Conservation (phyloP, 1,140 invertebrate species). For the Euschistus heros region DNA sequence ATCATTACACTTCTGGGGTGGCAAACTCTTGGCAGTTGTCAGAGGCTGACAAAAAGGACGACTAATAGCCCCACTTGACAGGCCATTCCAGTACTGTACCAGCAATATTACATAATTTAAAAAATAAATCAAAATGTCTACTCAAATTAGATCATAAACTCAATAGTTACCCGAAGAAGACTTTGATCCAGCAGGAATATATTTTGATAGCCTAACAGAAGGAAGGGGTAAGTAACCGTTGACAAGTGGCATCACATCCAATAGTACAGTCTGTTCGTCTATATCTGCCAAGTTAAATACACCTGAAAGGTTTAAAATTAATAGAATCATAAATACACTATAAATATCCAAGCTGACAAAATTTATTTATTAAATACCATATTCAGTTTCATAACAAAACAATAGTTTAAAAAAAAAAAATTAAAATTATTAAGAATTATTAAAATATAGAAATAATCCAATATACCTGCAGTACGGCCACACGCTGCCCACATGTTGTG, state of each 20-base stretch:
- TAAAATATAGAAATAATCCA: background rate
- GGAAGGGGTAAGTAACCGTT: slow-evolving; percentile 82
- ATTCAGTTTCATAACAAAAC: background rate
- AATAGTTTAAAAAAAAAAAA: background rate
- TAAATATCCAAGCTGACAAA: background rate
- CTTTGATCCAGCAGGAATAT: slow-evolving; percentile 59
- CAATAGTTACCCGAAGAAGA: background rate
- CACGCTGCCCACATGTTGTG: slow-evolving; percentile 86
- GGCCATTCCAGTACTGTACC: no score
- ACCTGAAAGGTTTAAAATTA: slow-evolving; percentile 51
- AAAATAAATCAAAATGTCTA: background rate
- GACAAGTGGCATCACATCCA: slow-evolving; percentile 84
- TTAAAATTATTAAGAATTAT: no score
- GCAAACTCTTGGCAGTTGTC: no score
- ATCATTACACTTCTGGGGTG: no score
- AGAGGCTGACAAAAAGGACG: no score
- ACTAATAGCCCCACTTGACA: no score
- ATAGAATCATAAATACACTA: background rate
- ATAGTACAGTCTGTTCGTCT: slow-evolving; percentile 58
- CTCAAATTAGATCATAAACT: background rate
- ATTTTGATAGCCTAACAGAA: slow-evolving; percentile 78
- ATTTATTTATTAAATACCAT: no score
- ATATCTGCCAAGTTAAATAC: slow-evolving; percentile 65
- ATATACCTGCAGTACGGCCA: slow-evolving; percentile 64
- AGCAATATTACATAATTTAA: no score